Percentiles rank a stretch among this genome's conserved stretches.
Evolutionary conservation across 2,888 invertebrate species (phyloP).

Genomic region (Drosophila buzzatii): DNA sequence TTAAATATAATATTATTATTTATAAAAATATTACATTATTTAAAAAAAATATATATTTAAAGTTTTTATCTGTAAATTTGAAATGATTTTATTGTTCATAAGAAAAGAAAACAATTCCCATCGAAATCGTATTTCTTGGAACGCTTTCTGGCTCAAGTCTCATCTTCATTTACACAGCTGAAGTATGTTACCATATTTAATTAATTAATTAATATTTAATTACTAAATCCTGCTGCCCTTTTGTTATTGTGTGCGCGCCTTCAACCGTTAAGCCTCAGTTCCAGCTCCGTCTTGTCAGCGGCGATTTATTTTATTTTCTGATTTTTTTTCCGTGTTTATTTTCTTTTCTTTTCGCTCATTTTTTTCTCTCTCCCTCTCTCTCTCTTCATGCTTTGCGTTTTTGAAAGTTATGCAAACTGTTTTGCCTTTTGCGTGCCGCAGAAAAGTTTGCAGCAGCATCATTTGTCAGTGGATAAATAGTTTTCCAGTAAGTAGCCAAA

Average conservation of each 20-base stretch:
- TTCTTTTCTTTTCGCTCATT: slow-evolving; percentile 13
- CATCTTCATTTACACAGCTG: no score
- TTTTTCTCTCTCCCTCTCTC: slow-evolving; percentile 2
- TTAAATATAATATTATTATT: no score
- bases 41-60: no score
- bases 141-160: no score
- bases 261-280: background rate
- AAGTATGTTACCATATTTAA: no score
- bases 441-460: slow-evolving; percentile 73
- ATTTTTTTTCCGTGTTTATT: slow-evolving; percentile 17
- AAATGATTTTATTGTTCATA: no score
- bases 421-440: slow-evolving; percentile 73
- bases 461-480: slow-evolving; percentile 81
- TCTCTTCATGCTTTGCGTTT: slow-evolving; percentile 36
- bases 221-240: background rate
- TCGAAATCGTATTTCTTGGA: no score
- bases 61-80: no score
- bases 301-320: slow-evolving; percentile 23
- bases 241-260: slow-evolving; percentile 5
- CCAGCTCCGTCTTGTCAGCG: slow-evolving; percentile 26
- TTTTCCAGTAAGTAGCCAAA: slow-evolving; percentile 77
- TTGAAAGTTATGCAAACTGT: slow-evolving; percentile 74
- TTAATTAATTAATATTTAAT: background rate
- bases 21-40: no score
- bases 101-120: no score